A percentile compares a stretch with the other conserved stretches of the same genome.
phyloP scores from a whole-genome alignment of 2,888 invertebrate genomes.

The Mythimna impura region DNA sequence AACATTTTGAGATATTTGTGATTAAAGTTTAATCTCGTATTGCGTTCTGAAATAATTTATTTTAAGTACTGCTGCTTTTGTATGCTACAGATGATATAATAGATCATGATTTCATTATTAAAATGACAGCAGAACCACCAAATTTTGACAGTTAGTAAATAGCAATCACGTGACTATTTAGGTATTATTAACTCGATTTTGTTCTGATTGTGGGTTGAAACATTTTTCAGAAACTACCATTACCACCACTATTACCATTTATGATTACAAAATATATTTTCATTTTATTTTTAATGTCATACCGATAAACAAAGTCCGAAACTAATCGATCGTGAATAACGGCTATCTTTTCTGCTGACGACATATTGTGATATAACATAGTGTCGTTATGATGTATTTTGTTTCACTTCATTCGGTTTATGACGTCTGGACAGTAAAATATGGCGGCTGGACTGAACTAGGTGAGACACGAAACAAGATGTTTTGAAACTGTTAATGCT shows the following conservation, averaged over 20 bases:
- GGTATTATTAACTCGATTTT: background rate
- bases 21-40: no score
- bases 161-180: background rate
- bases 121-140: background rate
- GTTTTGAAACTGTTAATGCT: background rate
- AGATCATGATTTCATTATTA: background rate
- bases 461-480: conserved; percentile 5
- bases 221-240: background rate
- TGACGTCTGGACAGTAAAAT: conserved; percentile 38
- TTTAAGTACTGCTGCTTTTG: no score
- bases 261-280: background rate
- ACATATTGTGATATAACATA: conserved; percentile 29
- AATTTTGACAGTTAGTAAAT: conserved; percentile 1
- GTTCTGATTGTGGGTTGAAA: conserved; percentile 4
- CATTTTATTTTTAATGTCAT: background rate
- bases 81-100: no score
- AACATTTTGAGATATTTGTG: no score
- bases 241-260: no score
- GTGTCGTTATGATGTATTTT: conserved; percentile 33
- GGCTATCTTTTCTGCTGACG: conserved; percentile 50
- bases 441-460: background rate
- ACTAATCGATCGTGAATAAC: conserved; percentile 34
- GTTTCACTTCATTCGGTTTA: conserved; percentile 41
- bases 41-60: no score
- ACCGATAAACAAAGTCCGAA: conserved; percentile 10